Conservation (phyloP, 2,888 invertebrate genomes). For the Scaeva pyrastri region DNA sequence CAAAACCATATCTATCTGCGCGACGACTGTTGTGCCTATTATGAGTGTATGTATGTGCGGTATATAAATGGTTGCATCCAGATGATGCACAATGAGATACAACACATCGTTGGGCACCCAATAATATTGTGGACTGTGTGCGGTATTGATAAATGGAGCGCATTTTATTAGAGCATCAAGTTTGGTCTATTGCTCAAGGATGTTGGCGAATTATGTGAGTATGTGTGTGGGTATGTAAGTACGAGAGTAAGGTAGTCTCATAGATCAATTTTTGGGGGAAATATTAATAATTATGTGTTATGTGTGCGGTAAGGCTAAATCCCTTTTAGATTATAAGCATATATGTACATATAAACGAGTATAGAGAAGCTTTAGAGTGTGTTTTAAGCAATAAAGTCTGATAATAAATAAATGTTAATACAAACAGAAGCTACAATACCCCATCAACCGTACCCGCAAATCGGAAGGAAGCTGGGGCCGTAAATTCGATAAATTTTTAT, state of each 20-base stretch:
- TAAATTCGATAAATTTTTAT: slow-evolving; percentile 57
- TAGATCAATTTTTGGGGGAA: slow-evolving; percentile 62
- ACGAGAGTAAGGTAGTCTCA: slow-evolving; percentile 19
- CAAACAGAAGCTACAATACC: background rate
- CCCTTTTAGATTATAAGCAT: background rate
- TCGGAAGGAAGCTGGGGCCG: slow-evolving; percentile 22
- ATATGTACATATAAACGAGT: background rate
- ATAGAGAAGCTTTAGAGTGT: no score
- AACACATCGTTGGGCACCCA: slow-evolving; percentile 42
- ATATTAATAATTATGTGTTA: slow-evolving; percentile 63
- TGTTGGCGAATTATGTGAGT: slow-evolving; percentile 5
- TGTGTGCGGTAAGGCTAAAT: slow-evolving; percentile 16
- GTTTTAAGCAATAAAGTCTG: slow-evolving; percentile 40
- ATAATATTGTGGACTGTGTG: slow-evolving; percentile 55
- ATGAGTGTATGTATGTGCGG: slow-evolving; percentile 3
- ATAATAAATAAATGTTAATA: slow-evolving; percentile 14
- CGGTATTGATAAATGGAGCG: slow-evolving; percentile 62
- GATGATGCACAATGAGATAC: slow-evolving; percentile 54
- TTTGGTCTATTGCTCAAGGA: slow-evolving; percentile 39
- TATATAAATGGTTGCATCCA: slow-evolving; percentile 19
- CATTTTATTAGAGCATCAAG: slow-evolving; percentile 68
- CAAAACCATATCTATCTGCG: slow-evolving; percentile 21
- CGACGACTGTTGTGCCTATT: background rate
- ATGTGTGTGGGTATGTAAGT: no score
- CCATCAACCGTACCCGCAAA: slow-evolving; percentile 15